Evolutionary conservation across 2,113 vertebrate species (phyloP).

Genomic region (Gila orcuttii): DNA sequence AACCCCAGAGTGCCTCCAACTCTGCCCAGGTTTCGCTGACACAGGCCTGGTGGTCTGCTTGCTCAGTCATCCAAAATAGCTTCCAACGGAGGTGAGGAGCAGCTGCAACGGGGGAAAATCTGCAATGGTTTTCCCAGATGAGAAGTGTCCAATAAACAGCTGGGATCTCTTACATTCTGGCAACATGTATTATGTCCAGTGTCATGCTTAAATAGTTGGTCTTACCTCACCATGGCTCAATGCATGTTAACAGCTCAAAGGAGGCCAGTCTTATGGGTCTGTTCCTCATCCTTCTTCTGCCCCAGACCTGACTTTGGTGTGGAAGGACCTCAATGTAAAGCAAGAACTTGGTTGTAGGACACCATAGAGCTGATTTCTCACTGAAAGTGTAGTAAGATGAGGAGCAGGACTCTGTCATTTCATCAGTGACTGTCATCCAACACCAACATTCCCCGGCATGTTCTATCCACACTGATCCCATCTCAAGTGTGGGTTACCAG

Average conservation of each 20-base stretch:
- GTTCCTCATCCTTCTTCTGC: neutral
- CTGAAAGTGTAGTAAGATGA: neutral
- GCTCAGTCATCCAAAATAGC: slow-evolving; percentile 43
- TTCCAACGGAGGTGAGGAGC: neutral
- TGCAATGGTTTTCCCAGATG: slow-evolving; percentile 57
- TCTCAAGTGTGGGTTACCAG: slow-evolving; percentile 7
- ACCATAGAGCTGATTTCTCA: slow-evolving; percentile 1
- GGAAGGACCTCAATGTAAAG: neutral
- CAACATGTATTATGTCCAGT: slow-evolving; percentile 22
- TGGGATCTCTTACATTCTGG: slow-evolving; percentile 28
- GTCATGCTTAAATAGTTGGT: neutral
- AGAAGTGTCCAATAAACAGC: slow-evolving; percentile 40
- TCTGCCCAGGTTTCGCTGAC: slow-evolving; percentile 28
- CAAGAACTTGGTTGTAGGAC: neutral
- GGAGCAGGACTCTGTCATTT: neutral
- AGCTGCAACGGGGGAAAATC: neutral
- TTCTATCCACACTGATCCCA: slow-evolving; percentile 12
- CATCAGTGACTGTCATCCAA: neutral
- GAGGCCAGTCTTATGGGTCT: neutral
- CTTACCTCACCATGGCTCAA: neutral
- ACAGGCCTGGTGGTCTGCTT: neutral
- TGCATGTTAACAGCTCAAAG: slow-evolving; percentile 1
- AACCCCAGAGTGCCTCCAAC: neutral
- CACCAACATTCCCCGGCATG: neutral
- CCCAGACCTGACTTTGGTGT: neutral